Conservation (phyloP, 1,140 invertebrate species). For the Andrena cerasifolii region DNA sequence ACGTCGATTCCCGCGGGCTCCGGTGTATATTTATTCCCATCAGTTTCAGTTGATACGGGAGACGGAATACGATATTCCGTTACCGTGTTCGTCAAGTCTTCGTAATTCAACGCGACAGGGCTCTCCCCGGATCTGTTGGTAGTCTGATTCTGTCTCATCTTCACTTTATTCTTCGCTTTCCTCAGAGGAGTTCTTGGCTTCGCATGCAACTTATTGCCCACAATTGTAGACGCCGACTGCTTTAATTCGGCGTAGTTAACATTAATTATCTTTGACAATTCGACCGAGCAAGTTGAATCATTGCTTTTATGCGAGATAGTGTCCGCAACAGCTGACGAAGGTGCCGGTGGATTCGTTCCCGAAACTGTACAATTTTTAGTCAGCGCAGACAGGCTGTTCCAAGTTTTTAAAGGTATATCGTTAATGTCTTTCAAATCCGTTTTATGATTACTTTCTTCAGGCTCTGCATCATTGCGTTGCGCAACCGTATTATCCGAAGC, state of each 20-base stretch:
- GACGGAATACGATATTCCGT: slow-evolving; percentile 40
- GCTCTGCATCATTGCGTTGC: not conserved
- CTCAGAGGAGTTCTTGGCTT: slow-evolving; percentile 48
- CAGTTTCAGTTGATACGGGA: not conserved
- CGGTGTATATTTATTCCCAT: too few relatives aligned
- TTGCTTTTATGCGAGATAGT: slow-evolving; percentile 25
- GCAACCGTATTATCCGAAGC: not conserved
- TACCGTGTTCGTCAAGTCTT: slow-evolving; percentile 42
- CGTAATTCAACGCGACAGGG: slow-evolving; percentile 63
- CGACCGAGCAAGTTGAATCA: slow-evolving; percentile 30
- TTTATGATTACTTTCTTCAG: slow-evolving; percentile 11
- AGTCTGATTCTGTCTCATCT: slow-evolving; percentile 30
- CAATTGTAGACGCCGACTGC: slow-evolving; percentile 21
- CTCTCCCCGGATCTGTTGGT: slow-evolving; percentile 46
- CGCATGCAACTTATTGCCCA: slow-evolving; percentile 5
- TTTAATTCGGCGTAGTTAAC: slow-evolving; percentile 71
- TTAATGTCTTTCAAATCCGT: slow-evolving; percentile 33
- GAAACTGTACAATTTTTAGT: slow-evolving; percentile 46
- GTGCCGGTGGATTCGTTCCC: slow-evolving; percentile 14
- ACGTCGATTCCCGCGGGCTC: slow-evolving; percentile 32
- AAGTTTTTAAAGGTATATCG: slow-evolving; percentile 66
- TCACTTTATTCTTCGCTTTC: slow-evolving; percentile 56
- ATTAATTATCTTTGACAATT: slow-evolving; percentile 73
- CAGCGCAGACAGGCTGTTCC: slow-evolving; percentile 71
- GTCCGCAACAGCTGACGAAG: slow-evolving; percentile 18